Base-by-base conservation (phyloP, 2,113 vertebrate genomes). In the Condylura cristata region DNA sequence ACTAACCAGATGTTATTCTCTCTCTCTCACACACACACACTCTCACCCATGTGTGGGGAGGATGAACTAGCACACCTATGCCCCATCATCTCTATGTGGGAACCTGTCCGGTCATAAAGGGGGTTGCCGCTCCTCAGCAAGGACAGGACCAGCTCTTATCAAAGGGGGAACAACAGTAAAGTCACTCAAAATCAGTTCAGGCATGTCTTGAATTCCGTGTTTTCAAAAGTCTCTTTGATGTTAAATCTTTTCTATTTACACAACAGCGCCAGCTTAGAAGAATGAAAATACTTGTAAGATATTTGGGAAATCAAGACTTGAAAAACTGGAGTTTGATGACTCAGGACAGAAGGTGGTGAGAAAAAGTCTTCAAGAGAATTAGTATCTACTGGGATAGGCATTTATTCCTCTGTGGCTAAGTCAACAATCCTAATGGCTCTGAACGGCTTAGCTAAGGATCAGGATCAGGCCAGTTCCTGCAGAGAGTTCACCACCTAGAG, bases 401-500 rank as follows among this genome's bases (percentile, higher is more conserved):
- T 85, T 86, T 81, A 78, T 91, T 88, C 87, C 72, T 78, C 61
- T 89, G 17, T 22, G 86, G 56, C 78, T 75, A 82, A 89, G 63
- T 91, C 58, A 93, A 92, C 53, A 90, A 61, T 46, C 28, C 22
- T 70, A 90, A 89, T 72, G 63, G 66, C 30, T 93, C 58, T 93
- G 82, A 84, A 66, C 70, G 39, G 14, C 34, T 95, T 63, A 82
- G 58, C 53, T 89, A 86, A n/a, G n/a, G n/a, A n/a, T n/a, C n/a
- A 90, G 13, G 37, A 81, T 91, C 82, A 86, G 85, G 61, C 8
- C 74, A 63, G 16, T 74, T 93, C n/a, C 65, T 83, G 26, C 30
- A 86, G 37, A 79, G 6, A 92, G 61, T 68, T 92, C 53, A 89
- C 51, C 95, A 93, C 63, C 30, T 83, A 89, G 44, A 91, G n/a